Conservation (phyloP, 2,113 vertebrate species). For the Macaca mulatta region DNA sequence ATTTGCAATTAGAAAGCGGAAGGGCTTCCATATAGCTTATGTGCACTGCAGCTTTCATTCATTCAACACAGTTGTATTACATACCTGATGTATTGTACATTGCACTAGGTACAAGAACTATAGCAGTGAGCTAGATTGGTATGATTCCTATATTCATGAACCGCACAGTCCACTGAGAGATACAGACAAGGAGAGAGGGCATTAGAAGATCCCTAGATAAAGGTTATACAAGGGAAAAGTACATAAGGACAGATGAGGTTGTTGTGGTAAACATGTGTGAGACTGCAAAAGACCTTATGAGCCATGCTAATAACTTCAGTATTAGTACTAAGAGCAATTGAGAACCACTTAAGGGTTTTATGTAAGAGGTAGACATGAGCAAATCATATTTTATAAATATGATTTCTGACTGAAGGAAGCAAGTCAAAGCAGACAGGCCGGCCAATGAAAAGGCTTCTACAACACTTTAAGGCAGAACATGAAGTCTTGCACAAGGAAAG, state of each 20-base stretch:
- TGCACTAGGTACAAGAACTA: no score
- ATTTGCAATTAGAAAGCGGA: background rate
- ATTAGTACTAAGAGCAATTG: background rate
- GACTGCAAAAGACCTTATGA: background rate
- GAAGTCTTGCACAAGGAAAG: background rate
- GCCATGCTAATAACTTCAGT: background rate
- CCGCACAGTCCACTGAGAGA: background rate
- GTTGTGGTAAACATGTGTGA: background rate
- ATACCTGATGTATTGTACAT: accelerated
- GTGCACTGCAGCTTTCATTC: background rate
- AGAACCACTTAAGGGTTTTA: background rate
- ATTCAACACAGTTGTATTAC: background rate
- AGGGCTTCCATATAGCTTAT: background rate
- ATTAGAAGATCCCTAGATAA: background rate
- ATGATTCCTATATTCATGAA: background rate
- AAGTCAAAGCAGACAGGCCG: background rate
- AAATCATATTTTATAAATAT: background rate
- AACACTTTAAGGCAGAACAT: background rate
- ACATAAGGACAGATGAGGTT: background rate
- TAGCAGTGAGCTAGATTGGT: background rate
- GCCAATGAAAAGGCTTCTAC: background rate
- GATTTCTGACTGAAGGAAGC: background rate
- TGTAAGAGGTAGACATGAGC: background rate
- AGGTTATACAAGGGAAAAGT: background rate
- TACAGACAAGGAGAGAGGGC: background rate